These are phyloP conservation scores for Cyprinodon diabolis DNA, from an alignment of 2,797 vertebrate species.

Conservation along the genomic window DNA sequence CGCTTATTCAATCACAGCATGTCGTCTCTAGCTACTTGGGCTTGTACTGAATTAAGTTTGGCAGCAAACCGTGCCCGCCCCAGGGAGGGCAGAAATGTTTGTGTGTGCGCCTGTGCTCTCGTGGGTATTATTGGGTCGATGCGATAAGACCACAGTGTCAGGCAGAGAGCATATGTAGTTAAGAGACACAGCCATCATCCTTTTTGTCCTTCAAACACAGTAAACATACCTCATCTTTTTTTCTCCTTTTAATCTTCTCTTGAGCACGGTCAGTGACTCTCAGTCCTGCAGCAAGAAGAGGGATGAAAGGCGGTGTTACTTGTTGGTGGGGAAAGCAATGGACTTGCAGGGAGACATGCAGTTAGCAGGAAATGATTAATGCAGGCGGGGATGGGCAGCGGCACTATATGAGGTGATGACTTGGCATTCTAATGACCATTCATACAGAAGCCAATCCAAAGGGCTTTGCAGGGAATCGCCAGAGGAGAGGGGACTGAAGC, in stretches of 20 bases:
- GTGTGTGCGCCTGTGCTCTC: constrained; percentile 1
- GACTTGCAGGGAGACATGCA: constrained; percentile 16
- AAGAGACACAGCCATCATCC: constrained; percentile 45
- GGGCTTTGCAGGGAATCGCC: not conserved
- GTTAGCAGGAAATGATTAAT: constrained; percentile 10
- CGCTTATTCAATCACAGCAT: constrained; percentile 60
- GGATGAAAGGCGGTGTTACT: constrained; percentile 45
- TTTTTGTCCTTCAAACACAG: constrained; percentile 59
- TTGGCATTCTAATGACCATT: constrained; percentile 37
- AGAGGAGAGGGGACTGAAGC: not conserved
- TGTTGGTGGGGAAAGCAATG: constrained; percentile 12
- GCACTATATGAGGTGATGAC: constrained; percentile 21
- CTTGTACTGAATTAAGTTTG: constrained; percentile 63
- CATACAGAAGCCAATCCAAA: not conserved
- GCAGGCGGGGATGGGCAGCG: not conserved
- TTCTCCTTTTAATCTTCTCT: constrained; percentile 6
- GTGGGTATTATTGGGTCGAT: constrained; percentile 35
- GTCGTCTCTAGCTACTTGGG: constrained; percentile 50
- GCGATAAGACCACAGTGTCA: constrained; percentile 50
- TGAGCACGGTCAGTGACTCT: constrained; percentile 50
- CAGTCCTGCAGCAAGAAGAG: constrained; percentile 59
- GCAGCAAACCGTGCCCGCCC: constrained; percentile 54
- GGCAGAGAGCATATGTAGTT: constrained; percentile 33
- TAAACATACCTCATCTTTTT: constrained; percentile 53
- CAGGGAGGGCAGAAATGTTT: constrained; percentile 34